Evolutionary conservation across 2,888 invertebrate genomes (phyloP).

Genomic region (Drosophila nigricruria): DNA sequence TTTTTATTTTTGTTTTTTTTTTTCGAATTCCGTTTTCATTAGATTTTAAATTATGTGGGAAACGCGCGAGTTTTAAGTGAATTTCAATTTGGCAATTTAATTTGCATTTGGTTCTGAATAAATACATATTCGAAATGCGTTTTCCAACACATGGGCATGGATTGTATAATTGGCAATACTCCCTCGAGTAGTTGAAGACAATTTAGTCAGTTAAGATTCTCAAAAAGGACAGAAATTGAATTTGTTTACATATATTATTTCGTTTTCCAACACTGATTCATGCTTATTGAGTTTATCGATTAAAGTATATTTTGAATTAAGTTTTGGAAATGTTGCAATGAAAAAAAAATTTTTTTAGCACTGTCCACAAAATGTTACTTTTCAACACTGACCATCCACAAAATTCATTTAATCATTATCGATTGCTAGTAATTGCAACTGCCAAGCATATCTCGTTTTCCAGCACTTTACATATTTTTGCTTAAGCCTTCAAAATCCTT

Average conservation of each 20-base stretch:
- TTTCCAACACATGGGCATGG: not conserved
- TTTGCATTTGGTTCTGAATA: not conserved
- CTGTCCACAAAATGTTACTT: not conserved
- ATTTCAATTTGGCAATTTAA: slow-evolving; percentile 4
- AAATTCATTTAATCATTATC: too few species aligned
- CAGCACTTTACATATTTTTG: too few species aligned
- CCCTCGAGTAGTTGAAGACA: too few species aligned
- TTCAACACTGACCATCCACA: not conserved
- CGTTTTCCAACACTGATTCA: not conserved
- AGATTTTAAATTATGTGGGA: slow-evolving; percentile 22
- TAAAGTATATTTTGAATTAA: not conserved
- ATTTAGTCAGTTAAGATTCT: not conserved
- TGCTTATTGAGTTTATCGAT: not conserved
- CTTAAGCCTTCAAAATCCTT: not conserved
- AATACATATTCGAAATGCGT: not conserved
- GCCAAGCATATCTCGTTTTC: not conserved
- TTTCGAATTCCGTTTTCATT: not conserved
- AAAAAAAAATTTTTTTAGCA: too few species aligned
- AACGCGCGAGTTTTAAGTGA: not conserved
- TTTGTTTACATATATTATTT: too few species aligned
- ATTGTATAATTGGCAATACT: not conserved
- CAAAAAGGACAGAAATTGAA: not conserved
- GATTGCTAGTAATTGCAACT: too few species aligned
- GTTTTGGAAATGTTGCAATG: not conserved
- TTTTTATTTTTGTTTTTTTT: not conserved